Evolutionary conservation across 2,113 vertebrate genomes (phyloP).

Genomic region (Oncorhynchus masou): DNA sequence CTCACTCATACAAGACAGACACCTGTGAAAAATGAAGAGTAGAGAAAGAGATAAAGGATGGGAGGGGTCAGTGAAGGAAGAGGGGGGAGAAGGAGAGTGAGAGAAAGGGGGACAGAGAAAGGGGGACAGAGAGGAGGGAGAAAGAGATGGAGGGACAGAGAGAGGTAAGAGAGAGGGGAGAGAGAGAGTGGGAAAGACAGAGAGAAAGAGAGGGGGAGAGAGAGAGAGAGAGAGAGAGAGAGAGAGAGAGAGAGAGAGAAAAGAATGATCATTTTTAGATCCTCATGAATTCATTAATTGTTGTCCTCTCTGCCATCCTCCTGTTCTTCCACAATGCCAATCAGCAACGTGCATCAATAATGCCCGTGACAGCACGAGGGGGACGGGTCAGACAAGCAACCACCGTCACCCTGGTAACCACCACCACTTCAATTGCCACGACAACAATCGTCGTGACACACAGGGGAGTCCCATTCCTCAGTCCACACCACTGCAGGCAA

Average conservation of each 20-base stretch:
- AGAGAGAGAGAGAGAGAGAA: no score
- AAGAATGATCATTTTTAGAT: constrained; percentile 43
- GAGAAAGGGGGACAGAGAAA: not conserved
- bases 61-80: not conserved
- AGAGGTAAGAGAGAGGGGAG: not conserved
- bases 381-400: constrained; percentile 72
- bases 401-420: constrained; percentile 71
- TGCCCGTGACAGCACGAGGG: constrained; percentile 68
- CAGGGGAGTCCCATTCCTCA: constrained; percentile 1
- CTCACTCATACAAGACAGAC: constrained; percentile 61
- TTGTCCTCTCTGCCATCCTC: constrained; percentile 66
- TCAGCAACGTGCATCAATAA: constrained; percentile 73
- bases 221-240: no score
- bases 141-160: not conserved
- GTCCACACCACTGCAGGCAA: not conserved
- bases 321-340: constrained; percentile 67
- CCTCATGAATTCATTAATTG: constrained; percentile 74
- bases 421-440: constrained; percentile 65
- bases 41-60: constrained; percentile 12
- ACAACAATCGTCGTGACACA: constrained; percentile 64
- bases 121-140: no score
- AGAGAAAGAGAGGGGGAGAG: no score
- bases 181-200: no score
- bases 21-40: constrained; percentile 71
- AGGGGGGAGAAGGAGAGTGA: not conserved